phyloP scores from a whole-genome alignment of 2,113 vertebrate genomes.

The Tupaia tana region DNA sequence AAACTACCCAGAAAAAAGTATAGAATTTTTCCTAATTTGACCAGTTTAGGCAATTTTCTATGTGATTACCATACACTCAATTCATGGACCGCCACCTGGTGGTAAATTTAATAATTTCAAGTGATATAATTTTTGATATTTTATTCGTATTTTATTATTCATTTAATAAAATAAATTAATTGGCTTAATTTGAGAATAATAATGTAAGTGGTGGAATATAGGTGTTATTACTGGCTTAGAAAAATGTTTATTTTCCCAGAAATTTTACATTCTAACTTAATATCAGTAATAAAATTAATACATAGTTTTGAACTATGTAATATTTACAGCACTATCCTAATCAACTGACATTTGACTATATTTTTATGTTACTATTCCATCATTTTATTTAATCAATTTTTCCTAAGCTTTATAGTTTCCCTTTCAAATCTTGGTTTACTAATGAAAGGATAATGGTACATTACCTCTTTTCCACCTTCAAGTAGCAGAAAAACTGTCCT shows the following conservation, averaged over 20 bases:
- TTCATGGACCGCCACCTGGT: conserved; percentile 79
- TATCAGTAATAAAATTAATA: not conserved
- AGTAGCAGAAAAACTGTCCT: not conserved
- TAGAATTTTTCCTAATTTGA: conserved; percentile 1
- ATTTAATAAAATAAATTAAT: conserved; percentile 28
- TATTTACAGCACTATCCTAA: not conserved
- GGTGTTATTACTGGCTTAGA: not conserved
- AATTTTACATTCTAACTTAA: not conserved
- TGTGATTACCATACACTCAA: conserved; percentile 1
- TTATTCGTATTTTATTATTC: not conserved
- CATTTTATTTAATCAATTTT: not conserved
- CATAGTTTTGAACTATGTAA: not conserved
- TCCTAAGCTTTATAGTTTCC: not conserved
- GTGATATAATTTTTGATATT: not conserved
- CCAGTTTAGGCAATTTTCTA: conserved; percentile 26
- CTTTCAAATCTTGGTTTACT: not conserved
- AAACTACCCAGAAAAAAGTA: not conserved
- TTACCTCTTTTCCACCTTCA: not conserved
- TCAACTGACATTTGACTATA: not conserved
- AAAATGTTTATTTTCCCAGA: not conserved
- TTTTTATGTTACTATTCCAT: not conserved
- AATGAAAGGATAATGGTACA: not conserved
- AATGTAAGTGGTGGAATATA: not conserved
- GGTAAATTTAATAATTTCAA: conserved; percentile 64
- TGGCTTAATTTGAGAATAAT: not conserved